Percentiles rank a stretch among this genome's conserved stretches.
Evolutionary conservation across 1,140 invertebrate genomes (phyloP).

Genomic region (Ceratitis capitata): DNA sequence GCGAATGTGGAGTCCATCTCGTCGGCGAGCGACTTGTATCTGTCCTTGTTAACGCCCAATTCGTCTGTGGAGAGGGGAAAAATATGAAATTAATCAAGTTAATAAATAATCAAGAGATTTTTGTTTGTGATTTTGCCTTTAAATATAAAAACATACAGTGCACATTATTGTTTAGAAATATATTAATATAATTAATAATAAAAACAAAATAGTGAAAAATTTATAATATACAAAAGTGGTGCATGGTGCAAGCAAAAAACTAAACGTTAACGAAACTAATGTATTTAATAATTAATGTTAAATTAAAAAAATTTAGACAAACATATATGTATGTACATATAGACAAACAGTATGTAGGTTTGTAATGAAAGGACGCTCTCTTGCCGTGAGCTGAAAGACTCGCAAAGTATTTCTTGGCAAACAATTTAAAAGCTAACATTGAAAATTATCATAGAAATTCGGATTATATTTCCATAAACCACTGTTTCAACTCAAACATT

Average conservation of each 20-base stretch:
- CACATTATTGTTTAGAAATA: not conserved
- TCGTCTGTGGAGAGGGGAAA: slow-evolving; percentile 78
- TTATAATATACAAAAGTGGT: not conserved
- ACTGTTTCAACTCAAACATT: too few relatives aligned
- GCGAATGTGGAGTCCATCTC: slow-evolving; percentile 98
- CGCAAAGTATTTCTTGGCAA: too few relatives aligned
- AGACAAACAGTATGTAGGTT: not conserved
- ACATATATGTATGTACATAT: not conserved
- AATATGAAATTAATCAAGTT: not conserved
- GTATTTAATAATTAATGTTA: not conserved
- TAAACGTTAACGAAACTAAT: not conserved
- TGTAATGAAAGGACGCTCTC: too few relatives aligned
- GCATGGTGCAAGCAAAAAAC: not conserved
- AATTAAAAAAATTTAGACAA: not conserved
- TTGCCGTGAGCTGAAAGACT: too few relatives aligned
- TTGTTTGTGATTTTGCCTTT: not conserved
- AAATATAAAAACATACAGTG: not conserved
- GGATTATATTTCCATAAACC: too few relatives aligned
- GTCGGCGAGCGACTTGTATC: slow-evolving; percentile 95
- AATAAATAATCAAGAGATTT: not conserved
- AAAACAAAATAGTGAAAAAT: not conserved
- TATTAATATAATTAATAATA: not conserved
- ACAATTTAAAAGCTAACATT: too few relatives aligned
- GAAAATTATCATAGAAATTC: too few relatives aligned
- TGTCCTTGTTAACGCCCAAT: slow-evolving; percentile 98